Base-by-base conservation (phyloP, 2,888 invertebrate genomes). In the Adela reaumurella region DNA sequence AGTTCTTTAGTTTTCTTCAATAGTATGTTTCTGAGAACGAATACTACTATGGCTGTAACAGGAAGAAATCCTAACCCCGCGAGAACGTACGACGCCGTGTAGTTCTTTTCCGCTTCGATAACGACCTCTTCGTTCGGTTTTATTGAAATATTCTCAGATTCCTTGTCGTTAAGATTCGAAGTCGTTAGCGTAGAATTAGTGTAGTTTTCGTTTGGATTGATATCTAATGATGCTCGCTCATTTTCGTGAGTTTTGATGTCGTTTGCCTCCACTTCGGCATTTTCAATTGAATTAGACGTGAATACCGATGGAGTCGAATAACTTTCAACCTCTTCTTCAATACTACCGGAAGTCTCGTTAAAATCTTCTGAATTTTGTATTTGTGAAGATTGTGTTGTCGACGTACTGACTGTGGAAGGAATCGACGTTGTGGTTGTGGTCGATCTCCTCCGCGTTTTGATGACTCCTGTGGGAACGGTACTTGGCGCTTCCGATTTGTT, bases 41-140 rank as follows among this genome's bases (percentile, higher is more conserved):
- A 84, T 8, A 77, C 69, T 45, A 84, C 68, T 28, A 85, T 83
- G 16, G 83, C 81, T 47, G 80, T 69, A 29, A 85, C 70, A 1
- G 85, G 85, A 18, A 85, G 61, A 56, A 84, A 81, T 8, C 84
- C 84, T 45, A 85, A 64, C 0, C 83, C 84, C 48, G 83, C 84
- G 55, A 85, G 63, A 5, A 85, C 81, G 54, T 84, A 82, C 0
- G 84, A 84, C 1, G 84, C 82, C 48, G 84, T 74, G 55, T 84
- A 83, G 44, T 82, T 79, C 44, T 84, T 82, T 29, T 83, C 76
- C 57, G 80, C 79, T 64, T 84, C 83, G 51, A 83, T 71, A 0
- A 81, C 73, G 2, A 83, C 81, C 55, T 82, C 83, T 53, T 78
- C 80, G 50, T 76, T 76, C 49, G 65, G 67, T 63, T 3, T 68